phyloP scores from a whole-genome alignment of 2,113 vertebrate species.

The Ammodytes dubius region DNA sequence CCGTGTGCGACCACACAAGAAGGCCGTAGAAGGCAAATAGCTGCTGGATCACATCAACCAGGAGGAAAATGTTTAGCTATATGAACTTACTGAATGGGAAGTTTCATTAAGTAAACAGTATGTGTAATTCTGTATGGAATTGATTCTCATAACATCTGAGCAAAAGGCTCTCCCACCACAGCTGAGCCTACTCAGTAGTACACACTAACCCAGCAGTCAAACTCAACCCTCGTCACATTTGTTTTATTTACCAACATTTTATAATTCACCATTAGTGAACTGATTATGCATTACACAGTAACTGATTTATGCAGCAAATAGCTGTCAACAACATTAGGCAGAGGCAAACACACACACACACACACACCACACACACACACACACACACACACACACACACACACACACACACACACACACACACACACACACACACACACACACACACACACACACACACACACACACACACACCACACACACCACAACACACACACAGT shows the following conservation, averaged over 20 bases:
- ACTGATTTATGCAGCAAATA: conserved; percentile 16
- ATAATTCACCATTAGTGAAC: conserved; percentile 3
- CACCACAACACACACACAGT: no score
- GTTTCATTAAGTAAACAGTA: conserved; percentile 39
- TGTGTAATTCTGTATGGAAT: conserved; percentile 34
- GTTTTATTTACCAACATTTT: conserved; percentile 11
- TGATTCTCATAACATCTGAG: conserved; percentile 44
- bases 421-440: not conserved
- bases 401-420: no score
- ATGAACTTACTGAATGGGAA: conserved; percentile 11
- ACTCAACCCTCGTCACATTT: conserved; percentile 5
- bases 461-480: not conserved
- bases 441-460: no score
- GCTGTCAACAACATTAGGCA: conserved; percentile 14
- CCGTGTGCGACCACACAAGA: conserved; percentile 50
- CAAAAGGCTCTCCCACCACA: conserved; percentile 19
- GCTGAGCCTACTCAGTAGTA: conserved; percentile 15
- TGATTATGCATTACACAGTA: conserved; percentile 2
- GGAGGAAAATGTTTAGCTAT: conserved; percentile 20
- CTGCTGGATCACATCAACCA: conserved; percentile 15
- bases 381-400: not conserved
- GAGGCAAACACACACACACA: not conserved
- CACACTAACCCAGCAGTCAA: not conserved
- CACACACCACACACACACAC: not conserved
- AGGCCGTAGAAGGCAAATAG: not conserved